These are phyloP conservation scores for Lagopus muta DNA, from an alignment of 2,113 vertebrate species.

Conservation along the genomic window DNA sequence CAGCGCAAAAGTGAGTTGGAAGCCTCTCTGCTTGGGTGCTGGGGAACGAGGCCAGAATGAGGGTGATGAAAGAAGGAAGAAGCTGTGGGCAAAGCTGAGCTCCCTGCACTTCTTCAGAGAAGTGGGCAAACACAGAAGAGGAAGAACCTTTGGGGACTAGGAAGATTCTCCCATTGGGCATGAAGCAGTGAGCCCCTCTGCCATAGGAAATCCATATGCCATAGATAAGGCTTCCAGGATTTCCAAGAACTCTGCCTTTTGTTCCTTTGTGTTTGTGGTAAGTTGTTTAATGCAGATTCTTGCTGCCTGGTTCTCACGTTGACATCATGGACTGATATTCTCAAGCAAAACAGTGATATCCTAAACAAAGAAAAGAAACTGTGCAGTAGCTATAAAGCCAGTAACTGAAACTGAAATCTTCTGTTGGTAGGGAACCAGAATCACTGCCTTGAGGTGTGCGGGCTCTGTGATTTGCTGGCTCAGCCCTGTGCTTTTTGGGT, in stretches of 20 bases:
- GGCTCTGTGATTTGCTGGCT: neutral
- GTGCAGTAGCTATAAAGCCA: accelerated
- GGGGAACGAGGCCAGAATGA: neutral
- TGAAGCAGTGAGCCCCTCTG: neutral
- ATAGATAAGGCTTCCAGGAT: neutral
- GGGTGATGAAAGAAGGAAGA: neutral
- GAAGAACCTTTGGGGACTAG: neutral
- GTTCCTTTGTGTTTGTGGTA: neutral
- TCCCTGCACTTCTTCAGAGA: neutral
- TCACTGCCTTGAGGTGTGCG: too few relatives aligned
- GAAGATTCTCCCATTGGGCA: neutral
- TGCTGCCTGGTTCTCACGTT: neutral
- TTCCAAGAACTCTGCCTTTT: neutral
- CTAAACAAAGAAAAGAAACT: neutral
- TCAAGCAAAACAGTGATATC: neutral
- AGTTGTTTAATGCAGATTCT: neutral
- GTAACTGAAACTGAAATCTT: too few relatives aligned
- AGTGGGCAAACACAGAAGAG: neutral
- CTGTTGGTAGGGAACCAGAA: neutral
- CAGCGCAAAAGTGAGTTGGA: conserved; percentile 83
- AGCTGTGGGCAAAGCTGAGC: neutral
- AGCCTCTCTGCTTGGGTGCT: accelerated
- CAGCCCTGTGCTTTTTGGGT: neutral
- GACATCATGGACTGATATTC: neutral
- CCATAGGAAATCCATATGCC: neutral